Percentiles rank a stretch among this genome's conserved stretches.
Conservation (phyloP, 2,113 vertebrate genomes). For the Struthidea cinerea region DNA sequence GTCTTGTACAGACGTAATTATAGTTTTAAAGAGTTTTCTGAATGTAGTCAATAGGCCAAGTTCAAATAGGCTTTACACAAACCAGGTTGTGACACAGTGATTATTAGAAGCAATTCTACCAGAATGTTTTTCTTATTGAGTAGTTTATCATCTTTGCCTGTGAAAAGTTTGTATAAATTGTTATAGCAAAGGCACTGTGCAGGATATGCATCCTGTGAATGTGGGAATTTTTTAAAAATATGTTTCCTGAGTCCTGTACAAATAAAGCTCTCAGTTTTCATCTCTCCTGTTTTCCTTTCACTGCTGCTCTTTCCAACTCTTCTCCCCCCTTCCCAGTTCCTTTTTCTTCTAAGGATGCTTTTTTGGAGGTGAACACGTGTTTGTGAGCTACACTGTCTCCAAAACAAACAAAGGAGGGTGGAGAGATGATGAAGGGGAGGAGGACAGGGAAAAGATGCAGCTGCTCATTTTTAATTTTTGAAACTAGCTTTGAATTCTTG, state of each 20-base stretch:
- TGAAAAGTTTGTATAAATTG: background rate
- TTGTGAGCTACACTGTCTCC: slow-evolving; percentile 27
- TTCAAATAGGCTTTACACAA: background rate
- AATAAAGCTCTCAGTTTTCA: background rate
- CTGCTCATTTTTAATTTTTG: slow-evolving; percentile 34
- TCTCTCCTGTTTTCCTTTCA: background rate
- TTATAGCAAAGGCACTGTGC: background rate
- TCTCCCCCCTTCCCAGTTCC: fast-evolving
- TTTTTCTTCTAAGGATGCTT: background rate
- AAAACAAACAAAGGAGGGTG: slow-evolving; percentile 57
- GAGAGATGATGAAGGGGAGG: background rate
- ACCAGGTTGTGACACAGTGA: background rate
- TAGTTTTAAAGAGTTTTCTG: background rate
- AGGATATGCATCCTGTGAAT: background rate
- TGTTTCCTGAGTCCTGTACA: background rate
- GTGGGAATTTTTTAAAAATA: background rate
- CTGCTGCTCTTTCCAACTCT: background rate
- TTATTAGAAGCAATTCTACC: background rate
- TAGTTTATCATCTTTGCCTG: background rate
- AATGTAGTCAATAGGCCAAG: background rate
- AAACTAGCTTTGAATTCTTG: background rate
- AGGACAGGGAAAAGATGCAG: slow-evolving; percentile 26
- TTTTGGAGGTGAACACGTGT: background rate
- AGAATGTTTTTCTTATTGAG: background rate
- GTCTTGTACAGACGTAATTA: background rate